Evolutionary conservation across 1,140 invertebrate genomes (phyloP), one percentile per base, ranked within the genome.

Genomic region (Aphelinus atriplicis): DNA sequence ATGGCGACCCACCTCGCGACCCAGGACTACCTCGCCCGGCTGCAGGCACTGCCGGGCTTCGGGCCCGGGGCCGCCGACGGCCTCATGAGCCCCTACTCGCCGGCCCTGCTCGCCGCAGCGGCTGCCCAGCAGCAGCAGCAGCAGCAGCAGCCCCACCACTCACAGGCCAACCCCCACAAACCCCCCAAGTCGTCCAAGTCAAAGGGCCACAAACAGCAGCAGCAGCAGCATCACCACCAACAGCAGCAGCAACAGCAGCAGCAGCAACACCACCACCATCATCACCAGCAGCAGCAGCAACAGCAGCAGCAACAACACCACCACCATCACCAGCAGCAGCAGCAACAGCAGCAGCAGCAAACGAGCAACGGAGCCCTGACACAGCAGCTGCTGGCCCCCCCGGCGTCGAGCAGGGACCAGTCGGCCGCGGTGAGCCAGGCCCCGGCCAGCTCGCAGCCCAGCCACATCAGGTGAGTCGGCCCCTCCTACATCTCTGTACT

Each of bases 1-100:
- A 95, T 96, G 94, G 94, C 94, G 45, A 94, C 93, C 48, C 94
- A 95, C 81, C 85, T 96, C 73, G 94, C 94, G 10, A 94, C 94
- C 3, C 94, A 95, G 83, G 94, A 95, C 82, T 96, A 95, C 86
- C 90, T 95, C 53, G 93, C 93, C 45, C 90, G 94, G 72, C 85
- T 95, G 68, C 94, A 95, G 85, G 84, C 94, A 45, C 91, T 92
- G 62, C 91, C 91, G 76, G 92, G 92, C 81, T 90, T 92, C 2
- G 89, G 86, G 65, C 83, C 84, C 51, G 83, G 84, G 48, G 82
- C 87, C 57, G 82, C 87, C 57, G 87, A 89, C 75, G 86, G 87
- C 77, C 82, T 88, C 53, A 77, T 89, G 77, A 86, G 88, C 71
- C 85, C 88, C n/a, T 89, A 89, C 78, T 83, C 87, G 73, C 80